A percentile compares a stretch with the other conserved stretches of the same genome.
phyloP scores from a whole-genome alignment of 2,113 vertebrate genomes.

The Oxyruncus cristatus region DNA sequence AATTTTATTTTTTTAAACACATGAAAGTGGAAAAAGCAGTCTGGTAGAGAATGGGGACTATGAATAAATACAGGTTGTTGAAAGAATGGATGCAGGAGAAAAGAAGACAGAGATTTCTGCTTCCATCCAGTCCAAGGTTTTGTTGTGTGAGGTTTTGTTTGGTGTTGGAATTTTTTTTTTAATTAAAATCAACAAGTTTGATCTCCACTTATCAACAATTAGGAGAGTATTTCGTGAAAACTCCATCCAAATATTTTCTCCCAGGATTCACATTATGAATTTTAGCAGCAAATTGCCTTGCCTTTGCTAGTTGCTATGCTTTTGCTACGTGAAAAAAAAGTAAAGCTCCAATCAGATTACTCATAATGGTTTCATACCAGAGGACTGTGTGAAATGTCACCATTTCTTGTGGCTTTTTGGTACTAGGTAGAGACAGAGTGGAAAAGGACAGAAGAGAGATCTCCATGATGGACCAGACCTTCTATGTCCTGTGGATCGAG shows the following conservation, averaged over 20 bases:
- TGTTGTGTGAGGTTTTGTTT: not conserved
- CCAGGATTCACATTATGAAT: not conserved
- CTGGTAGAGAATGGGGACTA: not conserved
- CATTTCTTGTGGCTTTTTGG: not conserved
- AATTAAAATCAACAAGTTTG: not conserved
- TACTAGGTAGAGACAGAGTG: not conserved
- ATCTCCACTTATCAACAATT: not conserved
- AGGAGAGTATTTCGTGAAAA: not conserved
- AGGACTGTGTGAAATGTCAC: not conserved
- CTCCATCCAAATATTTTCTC: not conserved
- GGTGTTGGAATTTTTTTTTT: not conserved
- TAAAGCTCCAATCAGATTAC: not conserved
- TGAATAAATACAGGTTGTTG: not conserved
- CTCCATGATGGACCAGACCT: not conserved
- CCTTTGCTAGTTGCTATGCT: not conserved
- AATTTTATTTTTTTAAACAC: not conserved
- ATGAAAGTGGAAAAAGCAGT: not conserved
- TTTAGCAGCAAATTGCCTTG: not conserved
- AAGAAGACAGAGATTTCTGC: not conserved
- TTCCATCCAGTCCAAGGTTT: not conserved
- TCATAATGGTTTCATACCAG: not conserved
- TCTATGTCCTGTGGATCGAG: not conserved
- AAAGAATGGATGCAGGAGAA: not conserved
- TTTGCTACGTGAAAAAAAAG: not conserved
- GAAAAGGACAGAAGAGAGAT: not conserved